Base-by-base conservation (phyloP, 1,140 invertebrate species). In the Trichomalopsis sarcophagae region DNA sequence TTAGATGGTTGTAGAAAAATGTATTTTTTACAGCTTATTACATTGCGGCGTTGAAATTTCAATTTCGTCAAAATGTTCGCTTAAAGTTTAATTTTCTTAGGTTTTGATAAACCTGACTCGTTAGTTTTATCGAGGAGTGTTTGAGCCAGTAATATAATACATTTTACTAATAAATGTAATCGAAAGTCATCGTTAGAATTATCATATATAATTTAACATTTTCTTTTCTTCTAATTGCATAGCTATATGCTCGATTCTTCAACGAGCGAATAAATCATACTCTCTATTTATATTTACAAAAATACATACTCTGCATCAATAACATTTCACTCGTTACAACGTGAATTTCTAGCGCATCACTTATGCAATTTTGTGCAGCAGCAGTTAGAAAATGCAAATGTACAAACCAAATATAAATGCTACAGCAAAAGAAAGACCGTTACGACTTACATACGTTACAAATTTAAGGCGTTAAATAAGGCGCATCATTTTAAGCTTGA, bases 251-350 rank as follows among this genome's bases (percentile, higher is more conserved):
- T 85, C 84, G 40, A 81, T 36, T 85, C 55, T 23, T 85, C 17
- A 77, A 77, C 23, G 84, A 85, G 27, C 79, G 14, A 82, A 85
- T 82, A 81, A 77, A 77, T 85, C 84, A 62, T 81, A 81, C 36
- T 77, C 78, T 44, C 44, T 82, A 77, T 85, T 79, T 30, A 79
- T 86, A 86, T 86, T 82, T 86, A 82, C 85, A 86, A 86, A 86
- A 86, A 86, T 86, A 86, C 85, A 83, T 86, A 79, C 80, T 82
- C 76, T 86, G 74, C 11, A 73, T 79, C 66, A 80, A 78, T 86
- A 82, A 86, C 85, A 86, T 78, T 85, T 85, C 79, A 80, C 78
- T 81, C 84, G 50, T 75, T 81, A 84, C 55, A 81, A 81, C 84
- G 73, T 85, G 40, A 85, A 81, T 76, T 81, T 76, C 71, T 81